These are phyloP conservation scores for Alaudala cheleensis DNA, from an alignment of 2,113 vertebrate species.

Conservation along the genomic window DNA sequence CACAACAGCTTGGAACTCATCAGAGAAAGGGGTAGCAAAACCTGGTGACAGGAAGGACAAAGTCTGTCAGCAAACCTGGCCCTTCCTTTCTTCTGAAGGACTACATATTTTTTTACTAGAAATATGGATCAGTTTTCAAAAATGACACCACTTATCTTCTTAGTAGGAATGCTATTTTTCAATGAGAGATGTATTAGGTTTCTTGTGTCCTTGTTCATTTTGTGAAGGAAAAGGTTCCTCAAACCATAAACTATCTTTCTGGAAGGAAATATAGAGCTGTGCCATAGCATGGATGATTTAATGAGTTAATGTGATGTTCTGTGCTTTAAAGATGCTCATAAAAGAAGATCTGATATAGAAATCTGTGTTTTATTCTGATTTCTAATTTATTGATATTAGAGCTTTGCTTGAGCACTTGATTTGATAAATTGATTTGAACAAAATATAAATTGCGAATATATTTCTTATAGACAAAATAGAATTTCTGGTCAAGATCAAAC, in stretches of 20 bases:
- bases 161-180: neutral
- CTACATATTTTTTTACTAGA: neutral
- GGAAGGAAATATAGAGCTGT: neutral
- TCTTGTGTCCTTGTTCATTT: neutral
- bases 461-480: neutral
- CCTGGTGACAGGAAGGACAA: neutral
- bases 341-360: neutral
- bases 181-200: neutral
- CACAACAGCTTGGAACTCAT: neutral
- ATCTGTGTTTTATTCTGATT: neutral
- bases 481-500: neutral
- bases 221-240: neutral
- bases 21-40: neutral
- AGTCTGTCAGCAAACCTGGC: neutral
- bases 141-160: neutral
- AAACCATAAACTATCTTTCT: neutral
- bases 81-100: neutral
- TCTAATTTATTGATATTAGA: neutral
- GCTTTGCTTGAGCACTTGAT: neutral
- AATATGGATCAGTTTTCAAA: conserved; percentile 1
- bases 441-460: neutral
- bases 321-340: neutral
- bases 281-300: neutral
- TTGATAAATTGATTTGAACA: neutral
- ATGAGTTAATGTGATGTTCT: neutral